Percentiles rank a stretch among this genome's conserved stretches.
Conservation (phyloP, 2,888 invertebrate species). For the Cinara cedri region DNA sequence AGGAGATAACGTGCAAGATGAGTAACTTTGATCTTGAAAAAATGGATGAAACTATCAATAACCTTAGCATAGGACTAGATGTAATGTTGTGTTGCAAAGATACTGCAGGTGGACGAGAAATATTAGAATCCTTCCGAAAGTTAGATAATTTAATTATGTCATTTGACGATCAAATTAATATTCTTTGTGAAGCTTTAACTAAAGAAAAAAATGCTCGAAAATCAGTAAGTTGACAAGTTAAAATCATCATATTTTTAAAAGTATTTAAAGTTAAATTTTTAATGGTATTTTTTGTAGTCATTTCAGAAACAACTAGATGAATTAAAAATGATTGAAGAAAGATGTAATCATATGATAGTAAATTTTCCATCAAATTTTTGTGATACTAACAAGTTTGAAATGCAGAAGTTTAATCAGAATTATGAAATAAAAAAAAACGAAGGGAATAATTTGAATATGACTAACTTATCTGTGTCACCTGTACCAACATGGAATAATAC, state of each 20-base stretch:
- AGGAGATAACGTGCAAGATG: conserved; percentile 1
- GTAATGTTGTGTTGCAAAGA: conserved; percentile 43
- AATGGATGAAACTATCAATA: conserved; percentile 36
- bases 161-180: conserved; percentile 40
- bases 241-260: not conserved
- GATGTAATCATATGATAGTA: conserved; percentile 47
- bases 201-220: conserved; percentile 29
- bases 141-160: conserved; percentile 26
- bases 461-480: conserved; percentile 36
- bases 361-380: conserved; percentile 10
- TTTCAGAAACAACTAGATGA: conserved; percentile 42
- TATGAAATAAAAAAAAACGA: conserved; percentile 24
- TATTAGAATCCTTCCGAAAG: conserved; percentile 22
- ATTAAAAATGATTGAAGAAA: conserved; percentile 30
- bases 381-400: not conserved
- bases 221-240: conserved; percentile 14
- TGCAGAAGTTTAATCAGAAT: conserved; percentile 15
- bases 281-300: conserved; percentile 18
- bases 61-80: conserved; percentile 34
- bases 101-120: conserved; percentile 27
- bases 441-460: conserved; percentile 23
- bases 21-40: conserved; percentile 36
- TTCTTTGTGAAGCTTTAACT: not conserved
- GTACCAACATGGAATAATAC: conserved; percentile 20
- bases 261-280: too few relatives aligned